A percentile compares a stretch with the other conserved stretches of the same genome.
Evolutionary conservation across 2,888 invertebrate genomes (phyloP).

Genomic region (Cataglyphis livida): DNA sequence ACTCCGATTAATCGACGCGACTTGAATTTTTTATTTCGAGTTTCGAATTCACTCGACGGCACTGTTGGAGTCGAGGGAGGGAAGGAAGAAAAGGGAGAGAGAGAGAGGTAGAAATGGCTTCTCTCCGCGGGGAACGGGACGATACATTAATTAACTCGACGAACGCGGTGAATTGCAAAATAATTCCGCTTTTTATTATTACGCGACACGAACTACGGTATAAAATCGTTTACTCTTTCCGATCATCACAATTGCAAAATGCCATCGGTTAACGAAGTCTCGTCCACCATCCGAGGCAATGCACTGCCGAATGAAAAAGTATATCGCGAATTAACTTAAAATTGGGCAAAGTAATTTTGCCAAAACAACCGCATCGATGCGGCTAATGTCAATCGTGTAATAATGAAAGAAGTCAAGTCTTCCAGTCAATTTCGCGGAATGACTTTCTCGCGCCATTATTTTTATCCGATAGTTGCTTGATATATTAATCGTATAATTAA

Average conservation of each 20-base stretch:
- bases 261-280: slow-evolving; percentile 38
- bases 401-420: slow-evolving; percentile 3
- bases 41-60: slow-evolving; percentile 22
- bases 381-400: neutral
- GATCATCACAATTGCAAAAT: slow-evolving; percentile 47
- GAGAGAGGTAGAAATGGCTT: neutral
- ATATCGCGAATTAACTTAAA: slow-evolving; percentile 26
- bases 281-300: neutral
- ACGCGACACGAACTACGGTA: slow-evolving; percentile 36
- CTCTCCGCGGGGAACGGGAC: slow-evolving; percentile 16
- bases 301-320: slow-evolving; percentile 14
- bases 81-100: neutral
- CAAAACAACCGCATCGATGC: neutral
- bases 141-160: slow-evolving; percentile 49
- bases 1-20: slow-evolving; percentile 43
- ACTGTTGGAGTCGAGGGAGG: neutral
- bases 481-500: neutral
- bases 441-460: neutral
- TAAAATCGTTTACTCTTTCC: slow-evolving; percentile 44
- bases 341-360: slow-evolving; percentile 21
- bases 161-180: slow-evolving; percentile 42
- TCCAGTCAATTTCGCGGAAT: neutral
- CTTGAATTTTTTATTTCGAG: slow-evolving; percentile 51
- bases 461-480: neutral
- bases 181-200: slow-evolving; percentile 53